Evolutionary conservation across 2,888 invertebrate species (phyloP).

Genomic region (Enchytraeus crypticus): DNA sequence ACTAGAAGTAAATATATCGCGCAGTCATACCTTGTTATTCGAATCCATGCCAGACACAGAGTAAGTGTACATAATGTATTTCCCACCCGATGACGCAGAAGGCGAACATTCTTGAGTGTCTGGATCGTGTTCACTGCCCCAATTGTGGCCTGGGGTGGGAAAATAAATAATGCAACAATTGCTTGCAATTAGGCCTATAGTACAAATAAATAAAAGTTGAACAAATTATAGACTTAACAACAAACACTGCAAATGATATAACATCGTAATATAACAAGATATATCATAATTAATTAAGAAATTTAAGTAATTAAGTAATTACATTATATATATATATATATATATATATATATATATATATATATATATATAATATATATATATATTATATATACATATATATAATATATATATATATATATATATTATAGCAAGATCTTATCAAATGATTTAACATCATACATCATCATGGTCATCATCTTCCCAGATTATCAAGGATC

Average conservation of each 20-base stretch:
- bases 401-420: too few species aligned
- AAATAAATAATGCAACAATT: constrained; percentile 2
- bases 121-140: constrained; percentile 95
- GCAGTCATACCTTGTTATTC: constrained; percentile 79
- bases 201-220: neutral
- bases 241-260: too few species aligned
- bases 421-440: too few species aligned
- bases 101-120: constrained; percentile 92
- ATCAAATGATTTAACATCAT: too few species aligned
- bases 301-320: neutral
- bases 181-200: neutral
- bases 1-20: too few species aligned
- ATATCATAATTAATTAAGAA: neutral
- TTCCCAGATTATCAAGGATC: too few species aligned
- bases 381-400: too few species aligned
- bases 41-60: constrained; percentile 72
- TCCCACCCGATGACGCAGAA: constrained; percentile 84
- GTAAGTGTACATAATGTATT: constrained; percentile 82
- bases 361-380: too few species aligned
- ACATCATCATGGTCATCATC: too few species aligned
- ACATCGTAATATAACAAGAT: too few species aligned
- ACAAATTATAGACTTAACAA: too few species aligned
- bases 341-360: too few species aligned
- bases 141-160: constrained; percentile 69
- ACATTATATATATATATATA: neutral